phyloP scores from a whole-genome alignment of 2,888 invertebrate species.

The Aleiodes alternator region DNA sequence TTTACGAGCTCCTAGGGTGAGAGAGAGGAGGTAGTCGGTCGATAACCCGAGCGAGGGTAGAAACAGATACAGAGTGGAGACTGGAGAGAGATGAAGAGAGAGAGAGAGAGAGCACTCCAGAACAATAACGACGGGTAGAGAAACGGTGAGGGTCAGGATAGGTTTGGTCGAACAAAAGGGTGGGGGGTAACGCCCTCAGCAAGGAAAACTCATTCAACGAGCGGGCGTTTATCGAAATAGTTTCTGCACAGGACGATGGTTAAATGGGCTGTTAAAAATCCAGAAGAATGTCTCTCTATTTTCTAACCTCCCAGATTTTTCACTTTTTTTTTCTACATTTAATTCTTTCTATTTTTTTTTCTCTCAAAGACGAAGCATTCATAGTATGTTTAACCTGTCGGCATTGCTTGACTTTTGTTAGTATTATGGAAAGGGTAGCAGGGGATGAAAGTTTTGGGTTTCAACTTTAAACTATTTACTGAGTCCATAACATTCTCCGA shows the following conservation, averaged over 20 bases:
- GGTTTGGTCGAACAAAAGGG: background rate
- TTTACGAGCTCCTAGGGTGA: constrained; percentile 13
- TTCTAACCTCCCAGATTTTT: background rate
- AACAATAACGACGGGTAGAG: constrained; percentile 29
- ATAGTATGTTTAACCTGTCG: constrained; percentile 28
- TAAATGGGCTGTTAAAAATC: constrained; percentile 28
- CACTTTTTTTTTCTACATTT: background rate
- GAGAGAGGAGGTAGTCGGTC: constrained; percentile 2
- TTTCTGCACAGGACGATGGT: constrained; percentile 24
- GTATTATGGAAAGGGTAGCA: constrained; percentile 2
- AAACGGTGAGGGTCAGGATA: constrained; percentile 20
- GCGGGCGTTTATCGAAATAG: constrained; percentile 34
- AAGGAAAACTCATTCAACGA: constrained; percentile 31
- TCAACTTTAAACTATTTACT: constrained; percentile 22
- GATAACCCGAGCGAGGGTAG: constrained; percentile 28
- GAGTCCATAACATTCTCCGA: constrained; percentile 26
- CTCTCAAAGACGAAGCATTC: background rate
- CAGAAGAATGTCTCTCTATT: constrained; percentile 15
- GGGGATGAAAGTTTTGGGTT: constrained; percentile 17
- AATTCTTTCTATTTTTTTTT: background rate
- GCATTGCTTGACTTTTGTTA: constrained; percentile 23
- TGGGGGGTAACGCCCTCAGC: background rate
- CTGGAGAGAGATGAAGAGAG: constrained; percentile 3
- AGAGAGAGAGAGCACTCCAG: constrained; percentile 10
- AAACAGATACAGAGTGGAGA: background rate